These are phyloP conservation scores for Unio pictorum DNA, from an alignment of 2,888 invertebrate species.

Conservation along the genomic window DNA sequence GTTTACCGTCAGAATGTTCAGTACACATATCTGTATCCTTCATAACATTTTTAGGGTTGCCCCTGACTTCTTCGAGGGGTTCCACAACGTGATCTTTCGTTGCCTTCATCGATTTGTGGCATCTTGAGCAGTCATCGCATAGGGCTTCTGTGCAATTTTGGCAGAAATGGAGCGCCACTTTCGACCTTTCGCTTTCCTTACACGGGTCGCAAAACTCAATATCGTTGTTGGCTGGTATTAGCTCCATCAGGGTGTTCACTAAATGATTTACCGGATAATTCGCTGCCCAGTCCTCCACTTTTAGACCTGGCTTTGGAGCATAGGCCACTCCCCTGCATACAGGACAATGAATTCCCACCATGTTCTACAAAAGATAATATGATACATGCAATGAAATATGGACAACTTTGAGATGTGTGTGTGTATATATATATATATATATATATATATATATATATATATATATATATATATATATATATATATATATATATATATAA, in stretches of 20 bases:
- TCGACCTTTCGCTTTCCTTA: conserved; percentile 27
- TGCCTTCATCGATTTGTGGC: conserved; percentile 41
- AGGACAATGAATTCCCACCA: conserved; percentile 37
- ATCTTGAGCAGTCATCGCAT: conserved; percentile 39
- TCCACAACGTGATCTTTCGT: conserved; percentile 36
- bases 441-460: too few species aligned
- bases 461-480: too few species aligned
- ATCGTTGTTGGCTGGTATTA: conserved; percentile 26
- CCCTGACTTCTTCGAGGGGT: conserved; percentile 32
- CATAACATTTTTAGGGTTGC: conserved; percentile 34
- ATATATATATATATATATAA: too few species aligned
- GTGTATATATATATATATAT: too few species aligned
- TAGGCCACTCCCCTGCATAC: conserved; percentile 27
- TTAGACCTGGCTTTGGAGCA: conserved; percentile 24
- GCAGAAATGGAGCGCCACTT: conserved; percentile 39
- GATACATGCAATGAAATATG: too few species aligned
- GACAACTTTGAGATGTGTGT: too few species aligned
- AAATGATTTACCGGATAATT: conserved; percentile 41
- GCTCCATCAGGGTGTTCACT: conserved; percentile 36
- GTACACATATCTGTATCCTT: conserved; percentile 32
- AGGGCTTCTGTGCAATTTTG: conserved; percentile 39
- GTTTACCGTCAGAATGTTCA: conserved; percentile 32
- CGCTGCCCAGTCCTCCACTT: conserved; percentile 35
- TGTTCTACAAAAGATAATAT: too few species aligned
- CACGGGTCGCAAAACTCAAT: conserved; percentile 43